These are phyloP conservation scores for Festucalex cinctus DNA, from an alignment of 2,113 vertebrate species.

Conservation along the genomic window DNA sequence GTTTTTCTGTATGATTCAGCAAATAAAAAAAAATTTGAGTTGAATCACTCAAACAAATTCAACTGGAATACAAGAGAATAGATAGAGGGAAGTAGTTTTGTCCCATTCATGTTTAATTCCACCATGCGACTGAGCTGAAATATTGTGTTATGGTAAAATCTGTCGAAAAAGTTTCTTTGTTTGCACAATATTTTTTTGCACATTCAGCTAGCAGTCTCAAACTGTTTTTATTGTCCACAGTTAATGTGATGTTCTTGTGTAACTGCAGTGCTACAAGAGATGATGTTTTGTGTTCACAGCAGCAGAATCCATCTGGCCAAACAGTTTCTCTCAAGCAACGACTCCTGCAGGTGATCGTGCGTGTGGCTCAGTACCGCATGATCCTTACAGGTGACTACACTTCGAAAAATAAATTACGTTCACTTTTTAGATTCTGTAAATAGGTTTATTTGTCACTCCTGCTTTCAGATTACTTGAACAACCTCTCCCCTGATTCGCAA, in stretches of 20 bases:
- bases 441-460: slow-evolving; percentile 32
- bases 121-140: background rate
- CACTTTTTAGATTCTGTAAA: background rate
- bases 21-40: no score
- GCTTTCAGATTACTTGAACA: slow-evolving; percentile 92
- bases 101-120: no score
- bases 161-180: background rate
- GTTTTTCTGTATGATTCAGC: no score
- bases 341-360: slow-evolving; percentile 85
- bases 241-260: background rate
- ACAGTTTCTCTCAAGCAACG: slow-evolving; percentile 79
- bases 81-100: no score
- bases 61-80: no score
- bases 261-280: background rate
- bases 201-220: background rate
- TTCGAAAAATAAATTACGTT: slow-evolving; percentile 3
- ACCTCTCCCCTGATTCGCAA: slow-evolving; percentile 89
- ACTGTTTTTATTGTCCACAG: background rate
- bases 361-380: slow-evolving; percentile 88
- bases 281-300: slow-evolving; percentile 49
- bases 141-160: background rate
- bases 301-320: slow-evolving; percentile 72
- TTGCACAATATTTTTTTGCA: background rate
- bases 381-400: slow-evolving; percentile 86
- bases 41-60: no score